Evolutionary conservation across 2,113 vertebrate genomes (phyloP).

Genomic region (Myotis davidii): DNA sequence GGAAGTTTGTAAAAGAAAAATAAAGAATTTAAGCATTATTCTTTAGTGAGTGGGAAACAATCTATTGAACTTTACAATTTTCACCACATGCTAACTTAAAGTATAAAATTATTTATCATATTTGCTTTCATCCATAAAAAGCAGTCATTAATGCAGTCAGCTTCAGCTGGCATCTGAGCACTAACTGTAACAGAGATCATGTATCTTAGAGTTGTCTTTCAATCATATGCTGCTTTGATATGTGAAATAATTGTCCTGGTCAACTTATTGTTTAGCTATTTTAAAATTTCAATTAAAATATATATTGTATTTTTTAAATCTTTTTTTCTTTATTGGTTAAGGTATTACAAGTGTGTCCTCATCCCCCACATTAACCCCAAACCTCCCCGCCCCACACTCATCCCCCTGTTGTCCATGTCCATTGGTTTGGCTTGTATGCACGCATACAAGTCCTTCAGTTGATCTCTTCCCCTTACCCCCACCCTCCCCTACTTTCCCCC

Average conservation of each 20-base stretch:
- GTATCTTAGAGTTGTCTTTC: neutral
- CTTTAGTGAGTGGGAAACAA: neutral
- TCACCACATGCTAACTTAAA: neutral
- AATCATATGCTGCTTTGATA: neutral
- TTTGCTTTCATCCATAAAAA: neutral
- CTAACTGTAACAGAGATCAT: accelerated
- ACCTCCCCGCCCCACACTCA: too few relatives aligned
- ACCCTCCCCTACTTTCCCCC: too few relatives aligned
- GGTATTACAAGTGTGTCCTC: too few relatives aligned
- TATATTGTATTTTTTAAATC: neutral
- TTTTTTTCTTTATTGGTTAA: too few relatives aligned
- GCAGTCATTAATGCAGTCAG: neutral
- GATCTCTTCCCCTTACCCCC: too few relatives aligned
- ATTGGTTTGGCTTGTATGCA: too few relatives aligned
- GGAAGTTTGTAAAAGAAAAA: neutral
- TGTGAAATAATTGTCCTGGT: neutral
- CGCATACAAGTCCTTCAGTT: too few relatives aligned
- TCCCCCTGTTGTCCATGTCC: too few relatives aligned
- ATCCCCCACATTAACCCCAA: too few relatives aligned
- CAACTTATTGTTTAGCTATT: neutral
- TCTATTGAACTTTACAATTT: neutral
- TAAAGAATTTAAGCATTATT: neutral
- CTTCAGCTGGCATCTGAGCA: neutral
- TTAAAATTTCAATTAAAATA: neutral
- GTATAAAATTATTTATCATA: neutral